Percentiles rank a stretch among this genome's conserved stretches.
Conservation (phyloP, 2,797 vertebrate species). For the Poecilia picta region DNA sequence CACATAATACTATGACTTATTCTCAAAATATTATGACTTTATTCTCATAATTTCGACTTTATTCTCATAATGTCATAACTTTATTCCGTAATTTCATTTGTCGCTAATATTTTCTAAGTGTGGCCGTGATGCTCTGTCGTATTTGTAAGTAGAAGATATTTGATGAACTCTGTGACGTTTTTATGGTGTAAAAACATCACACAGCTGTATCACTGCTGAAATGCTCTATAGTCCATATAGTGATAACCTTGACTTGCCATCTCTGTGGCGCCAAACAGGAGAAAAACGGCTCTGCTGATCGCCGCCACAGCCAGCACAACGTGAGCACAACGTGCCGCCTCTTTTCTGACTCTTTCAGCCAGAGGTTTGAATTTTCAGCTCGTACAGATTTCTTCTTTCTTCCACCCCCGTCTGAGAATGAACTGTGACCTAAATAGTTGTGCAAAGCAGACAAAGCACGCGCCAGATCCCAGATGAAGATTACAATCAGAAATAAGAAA, state of each 20-base stretch:
- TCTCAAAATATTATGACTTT: no score
- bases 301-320: background rate
- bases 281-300: background rate
- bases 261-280: background rate
- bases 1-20: no score
- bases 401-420: slow-evolving; percentile 22
- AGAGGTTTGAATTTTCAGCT: slow-evolving; percentile 37
- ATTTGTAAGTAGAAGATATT: no score
- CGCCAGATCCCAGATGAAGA: slow-evolving; percentile 63
- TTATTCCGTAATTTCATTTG: no score
- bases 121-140: no score
- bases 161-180: no score
- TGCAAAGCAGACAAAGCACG: slow-evolving; percentile 69
- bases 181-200: no score
- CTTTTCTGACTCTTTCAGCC: slow-evolving; percentile 11
- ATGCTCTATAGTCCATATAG: no score
- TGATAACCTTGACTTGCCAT: background rate
- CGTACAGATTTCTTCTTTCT: background rate
- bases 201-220: no score
- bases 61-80: no score
- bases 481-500: slow-evolving; percentile 78
- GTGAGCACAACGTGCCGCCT: background rate
- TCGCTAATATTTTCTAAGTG: no score
- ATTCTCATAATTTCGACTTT: no score
- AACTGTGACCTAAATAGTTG: slow-evolving; percentile 74